Evolutionary conservation across 1,140 invertebrate species (phyloP), one percentile per base, ranked within the genome.

Genomic region (Ceratosolen solmsi): DNA sequence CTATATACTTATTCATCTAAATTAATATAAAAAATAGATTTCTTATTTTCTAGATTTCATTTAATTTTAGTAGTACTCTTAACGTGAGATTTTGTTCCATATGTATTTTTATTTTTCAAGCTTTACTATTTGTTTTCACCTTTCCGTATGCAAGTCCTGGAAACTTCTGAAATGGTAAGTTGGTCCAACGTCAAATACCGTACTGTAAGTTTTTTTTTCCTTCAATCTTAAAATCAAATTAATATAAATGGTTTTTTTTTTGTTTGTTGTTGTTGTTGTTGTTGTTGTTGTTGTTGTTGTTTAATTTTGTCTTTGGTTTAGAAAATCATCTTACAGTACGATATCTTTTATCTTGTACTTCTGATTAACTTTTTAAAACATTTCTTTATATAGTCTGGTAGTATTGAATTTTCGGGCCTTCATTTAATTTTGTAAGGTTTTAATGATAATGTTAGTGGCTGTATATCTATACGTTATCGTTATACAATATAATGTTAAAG

Each of bases 141-240:
- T 54, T 81, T 82, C 83, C 86, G 85, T 86, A 84, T 79, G 82
- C 79, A 86, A 84, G 82, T 86, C 85, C 79, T 84, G 87, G 86
- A 85, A 85, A 86, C 74, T 87, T 88, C 88, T 89, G 88, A 89
- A 89, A 89, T 88, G 58, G 84, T 84, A 85, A 88, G 84, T 56
- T 2, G 17, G 13, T 49, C 33, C 22, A 75, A n/a, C 36, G 5
- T 22, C 25, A 68, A 73, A 73, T 58, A 65, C n/a, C 56, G 36
- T 22, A 72, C 71, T 80, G 79, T 74, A 80, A 74, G 38, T 54
- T 49, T 20, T 25, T 70, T 56, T 79, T 71, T 77, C 38, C 22
- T 46, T 46, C n/a, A n/a, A n/a, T n/a, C n/a, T n/a, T n/a, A n/a
- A n/a, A n/a, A n/a, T n/a, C n/a, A n/a, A n/a, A n/a, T n/a, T n/a